Evolutionary conservation across 2,888 invertebrate genomes (phyloP), one percentile per base, ranked within the genome.

Genomic region (Anticlea derivata): DNA sequence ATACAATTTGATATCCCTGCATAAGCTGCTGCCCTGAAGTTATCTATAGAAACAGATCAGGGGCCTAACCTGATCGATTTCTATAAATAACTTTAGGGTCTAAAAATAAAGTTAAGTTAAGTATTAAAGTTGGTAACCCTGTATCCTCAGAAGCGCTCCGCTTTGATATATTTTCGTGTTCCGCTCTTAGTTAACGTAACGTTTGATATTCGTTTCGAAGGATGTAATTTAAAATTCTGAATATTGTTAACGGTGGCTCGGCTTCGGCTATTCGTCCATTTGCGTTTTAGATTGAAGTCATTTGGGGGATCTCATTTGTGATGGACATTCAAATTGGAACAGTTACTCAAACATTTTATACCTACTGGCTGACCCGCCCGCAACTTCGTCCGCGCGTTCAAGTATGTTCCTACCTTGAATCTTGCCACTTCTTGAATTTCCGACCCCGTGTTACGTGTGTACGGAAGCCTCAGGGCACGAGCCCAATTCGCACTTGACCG

Each of bases 151-250:
- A 31, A 44, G 63, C 65, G 61, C 58, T 62, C 61, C 63, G 65
- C 63, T 66, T 69, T 73, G 70, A 71, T 72, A 72, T 72, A 73
- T 74, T 70, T 67, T 68, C 65, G 58, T 70, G 62, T 62, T 62
- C 62, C 62, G 62, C 50, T 62, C 59, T 62, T 60, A 62, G 62
- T 62, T 62, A 63, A 52, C 58, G 58, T 55, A 41, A 55, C 58
- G 58, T 58, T 57, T 58, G 27, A 56, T 52, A 57, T 53, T 60
- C 57, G 65, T 65, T 61, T 66, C 59, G 62, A 63, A 55, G 52
- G 54, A 48, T 58, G 60, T 60, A 62, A 62, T 62, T 62, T 62
- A 51, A 58, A 62, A 62, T 58, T 60, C 54, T 60, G 62, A 58
- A 62, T 60, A 58, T 57, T 56, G 58, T 58, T 55, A 48, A 37